These are phyloP conservation scores for Chrysina gloriosa DNA, from an alignment of 2,888 invertebrate species.

Conservation along the genomic window DNA sequence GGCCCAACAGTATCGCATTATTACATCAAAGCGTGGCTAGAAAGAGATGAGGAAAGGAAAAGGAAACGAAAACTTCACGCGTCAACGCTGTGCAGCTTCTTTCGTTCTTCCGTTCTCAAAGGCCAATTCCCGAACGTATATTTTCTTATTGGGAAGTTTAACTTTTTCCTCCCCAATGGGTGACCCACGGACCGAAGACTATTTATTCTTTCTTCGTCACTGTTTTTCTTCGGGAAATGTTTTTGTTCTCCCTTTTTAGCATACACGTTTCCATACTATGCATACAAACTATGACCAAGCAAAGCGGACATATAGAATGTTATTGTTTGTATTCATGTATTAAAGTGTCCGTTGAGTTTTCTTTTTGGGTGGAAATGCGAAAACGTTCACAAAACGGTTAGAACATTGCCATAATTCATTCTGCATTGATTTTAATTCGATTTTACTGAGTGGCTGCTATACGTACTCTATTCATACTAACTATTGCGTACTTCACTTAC, in stretches of 20 bases:
- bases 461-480: too few relatives aligned
- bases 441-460: too few relatives aligned
- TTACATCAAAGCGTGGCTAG: constrained; percentile 16
- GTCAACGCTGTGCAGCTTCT: constrained; percentile 11
- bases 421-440: too few relatives aligned
- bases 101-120: neutral
- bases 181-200: neutral
- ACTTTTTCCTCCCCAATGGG: constrained; percentile 13
- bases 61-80: constrained; percentile 24
- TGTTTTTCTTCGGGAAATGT: neutral
- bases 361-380: too few relatives aligned
- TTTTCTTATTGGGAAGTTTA: constrained; percentile 26
- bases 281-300: too few relatives aligned
- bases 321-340: too few relatives aligned
- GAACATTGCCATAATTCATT: too few relatives aligned
- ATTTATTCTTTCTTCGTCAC: neutral
- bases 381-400: too few relatives aligned
- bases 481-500: too few relatives aligned
- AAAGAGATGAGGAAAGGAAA: neutral
- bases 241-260: neutral
- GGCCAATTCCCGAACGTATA: constrained; percentile 24
- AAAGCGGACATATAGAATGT: too few relatives aligned
- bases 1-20: constrained; percentile 17
- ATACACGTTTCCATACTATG: too few relatives aligned
- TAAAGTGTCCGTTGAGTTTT: too few relatives aligned